These are phyloP conservation scores for Rhynchonycteris naso DNA, from an alignment of 2,797 vertebrate genomes.

Conservation along the genomic window DNA sequence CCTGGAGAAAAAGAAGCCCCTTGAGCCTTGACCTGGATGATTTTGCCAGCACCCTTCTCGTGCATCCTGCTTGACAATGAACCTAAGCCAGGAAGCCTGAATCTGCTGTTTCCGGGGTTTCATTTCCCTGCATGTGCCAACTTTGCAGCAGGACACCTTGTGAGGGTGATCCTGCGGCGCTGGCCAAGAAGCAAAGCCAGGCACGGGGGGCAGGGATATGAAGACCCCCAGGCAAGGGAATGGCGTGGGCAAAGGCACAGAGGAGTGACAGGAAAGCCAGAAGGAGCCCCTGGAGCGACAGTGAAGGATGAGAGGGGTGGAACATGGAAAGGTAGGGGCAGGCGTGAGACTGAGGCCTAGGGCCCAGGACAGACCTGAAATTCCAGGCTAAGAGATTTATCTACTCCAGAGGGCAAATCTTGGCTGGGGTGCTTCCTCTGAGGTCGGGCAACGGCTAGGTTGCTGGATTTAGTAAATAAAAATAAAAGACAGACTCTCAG, in stretches of 20 bases:
- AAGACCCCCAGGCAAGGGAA: not conserved
- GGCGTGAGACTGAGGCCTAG: not conserved
- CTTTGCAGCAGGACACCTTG: accelerated
- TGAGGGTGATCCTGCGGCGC: not conserved
- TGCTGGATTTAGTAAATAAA: not conserved
- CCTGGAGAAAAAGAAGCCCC: not conserved
- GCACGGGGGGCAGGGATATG: accelerated
- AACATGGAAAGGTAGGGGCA: accelerated
- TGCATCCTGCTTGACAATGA: not conserved
- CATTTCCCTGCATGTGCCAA: accelerated
- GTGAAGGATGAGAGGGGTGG: not conserved
- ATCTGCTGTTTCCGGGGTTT: not conserved
- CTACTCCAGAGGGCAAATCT: not conserved
- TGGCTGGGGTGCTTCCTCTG: not conserved
- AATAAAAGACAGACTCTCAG: not conserved
- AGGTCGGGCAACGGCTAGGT: not conserved
- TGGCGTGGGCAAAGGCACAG: not conserved
- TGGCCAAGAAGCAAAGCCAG: not conserved
- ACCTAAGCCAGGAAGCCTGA: accelerated
- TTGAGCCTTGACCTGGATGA: not conserved
- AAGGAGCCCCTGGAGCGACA: no score
- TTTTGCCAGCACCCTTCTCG: not conserved
- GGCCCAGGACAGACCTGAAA: not conserved
- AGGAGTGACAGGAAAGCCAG: not conserved
- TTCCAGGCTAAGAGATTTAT: not conserved